Evolutionary conservation across 2,888 invertebrate genomes (phyloP).

Genomic region (Microctonus aethiopoides): DNA sequence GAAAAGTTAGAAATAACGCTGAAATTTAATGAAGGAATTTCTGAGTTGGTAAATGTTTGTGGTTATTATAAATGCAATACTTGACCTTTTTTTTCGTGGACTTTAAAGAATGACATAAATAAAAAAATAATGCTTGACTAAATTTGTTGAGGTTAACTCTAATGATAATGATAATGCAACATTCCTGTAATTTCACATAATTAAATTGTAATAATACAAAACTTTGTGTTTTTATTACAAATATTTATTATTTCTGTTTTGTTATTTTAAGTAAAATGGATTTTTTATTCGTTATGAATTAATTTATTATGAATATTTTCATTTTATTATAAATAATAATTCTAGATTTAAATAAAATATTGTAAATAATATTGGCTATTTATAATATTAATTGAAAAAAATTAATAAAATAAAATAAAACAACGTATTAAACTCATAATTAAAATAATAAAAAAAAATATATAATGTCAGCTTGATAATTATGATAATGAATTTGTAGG

Average conservation of each 20-base stretch:
- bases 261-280: no score
- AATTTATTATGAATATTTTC: no score
- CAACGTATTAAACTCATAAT: not conserved
- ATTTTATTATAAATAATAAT: no score
- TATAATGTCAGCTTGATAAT: no score
- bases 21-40: not conserved
- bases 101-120: not conserved
- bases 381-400: no score
- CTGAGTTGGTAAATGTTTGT: not conserved
- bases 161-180: not conserved
- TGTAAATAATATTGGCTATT: no score
- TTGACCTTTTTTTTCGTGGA: not conserved
- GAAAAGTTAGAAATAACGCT: not conserved
- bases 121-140: not conserved
- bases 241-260: constrained; percentile 25
- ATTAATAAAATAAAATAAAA: no score
- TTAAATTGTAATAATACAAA: not conserved
- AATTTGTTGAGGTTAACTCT: not conserved
- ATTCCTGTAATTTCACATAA: not conserved
- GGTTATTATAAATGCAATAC: not conserved
- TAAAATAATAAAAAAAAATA: not conserved
- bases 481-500: not conserved
- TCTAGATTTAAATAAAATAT: no score
- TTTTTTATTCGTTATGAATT: no score
- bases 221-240: constrained; percentile 13